These are phyloP conservation scores for Drosophila flavopinicola DNA, from an alignment of 2,888 invertebrate genomes.

Conservation along the genomic window DNA sequence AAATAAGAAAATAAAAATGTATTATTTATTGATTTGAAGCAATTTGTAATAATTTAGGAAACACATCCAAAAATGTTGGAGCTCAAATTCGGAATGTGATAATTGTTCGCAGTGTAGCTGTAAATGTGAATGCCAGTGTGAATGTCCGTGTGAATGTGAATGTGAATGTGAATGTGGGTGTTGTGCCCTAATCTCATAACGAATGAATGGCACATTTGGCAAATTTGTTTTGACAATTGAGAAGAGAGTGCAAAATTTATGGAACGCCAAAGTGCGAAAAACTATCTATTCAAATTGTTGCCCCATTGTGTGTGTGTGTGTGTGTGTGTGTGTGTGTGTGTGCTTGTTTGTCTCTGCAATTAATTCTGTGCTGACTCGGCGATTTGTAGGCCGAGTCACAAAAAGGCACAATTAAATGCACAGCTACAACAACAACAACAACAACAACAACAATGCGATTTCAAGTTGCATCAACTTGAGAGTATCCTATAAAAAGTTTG, in stretches of 20 bases:
- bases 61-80: too few relatives aligned
- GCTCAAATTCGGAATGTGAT: too few relatives aligned
- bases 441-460: conserved; percentile 28
- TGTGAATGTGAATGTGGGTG: conserved; percentile 10
- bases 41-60: too few relatives aligned
- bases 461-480: background rate
- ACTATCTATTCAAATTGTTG: conserved; percentile 59
- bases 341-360: conserved; percentile 59
- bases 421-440: conserved; percentile 37
- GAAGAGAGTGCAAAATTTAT: conserved; percentile 70
- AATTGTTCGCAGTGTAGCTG: too few relatives aligned
- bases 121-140: background rate
- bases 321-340: background rate
- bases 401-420: conserved; percentile 61
- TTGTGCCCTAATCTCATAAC: conserved; percentile 75
- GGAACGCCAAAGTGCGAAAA: conserved; percentile 53
- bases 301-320: background rate
- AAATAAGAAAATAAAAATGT: too few relatives aligned
- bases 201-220: conserved; percentile 79
- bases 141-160: conserved; percentile 1
- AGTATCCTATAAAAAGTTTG: conserved; percentile 7
- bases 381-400: conserved; percentile 58
- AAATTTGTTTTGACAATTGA: conserved; percentile 80
- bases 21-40: too few relatives aligned
- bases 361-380: conserved; percentile 76